A percentile compares a stretch with the other conserved stretches of the same genome.
Evolutionary conservation across 2,797 vertebrate genomes (phyloP).

Genomic region (Rallus crepitans): DNA sequence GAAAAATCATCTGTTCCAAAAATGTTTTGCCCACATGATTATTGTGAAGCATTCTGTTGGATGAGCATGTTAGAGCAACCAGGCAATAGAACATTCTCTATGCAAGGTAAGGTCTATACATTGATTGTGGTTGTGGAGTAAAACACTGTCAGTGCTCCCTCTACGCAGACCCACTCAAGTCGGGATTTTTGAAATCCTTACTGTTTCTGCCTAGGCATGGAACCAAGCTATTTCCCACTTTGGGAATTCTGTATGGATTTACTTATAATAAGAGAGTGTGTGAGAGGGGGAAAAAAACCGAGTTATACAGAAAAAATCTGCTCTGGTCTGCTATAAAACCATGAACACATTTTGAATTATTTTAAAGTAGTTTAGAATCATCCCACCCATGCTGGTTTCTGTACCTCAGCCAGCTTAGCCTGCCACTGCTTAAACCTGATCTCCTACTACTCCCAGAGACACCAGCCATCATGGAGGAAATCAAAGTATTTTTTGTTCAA

Average conservation of each 20-base stretch:
- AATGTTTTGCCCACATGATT: neutral
- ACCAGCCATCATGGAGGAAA: neutral
- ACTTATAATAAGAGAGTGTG: neutral
- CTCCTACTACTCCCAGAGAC: neutral
- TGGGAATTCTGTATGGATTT: neutral
- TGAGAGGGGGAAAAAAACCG: neutral
- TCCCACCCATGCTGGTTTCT: neutral
- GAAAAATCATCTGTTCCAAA: neutral
- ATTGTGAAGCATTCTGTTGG: neutral
- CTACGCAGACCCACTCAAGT: neutral
- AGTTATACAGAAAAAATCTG: neutral
- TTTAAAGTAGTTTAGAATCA: neutral
- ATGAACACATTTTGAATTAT: neutral
- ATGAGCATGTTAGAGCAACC: neutral
- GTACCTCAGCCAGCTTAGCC: neutral
- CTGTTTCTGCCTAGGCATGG: neutral
- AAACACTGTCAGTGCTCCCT: neutral
- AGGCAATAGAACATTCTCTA: neutral
- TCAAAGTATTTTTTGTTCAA: conserved; percentile 23
- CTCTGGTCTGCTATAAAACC: neutral
- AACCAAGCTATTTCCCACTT: neutral
- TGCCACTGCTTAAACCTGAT: neutral
- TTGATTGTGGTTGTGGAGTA: neutral
- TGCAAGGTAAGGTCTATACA: neutral
- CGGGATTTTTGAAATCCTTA: neutral